Percentiles rank a stretch among this genome's conserved stretches.
Conservation (phyloP, 2,888 invertebrate species). For the Acanthacorydalis orientalis region DNA sequence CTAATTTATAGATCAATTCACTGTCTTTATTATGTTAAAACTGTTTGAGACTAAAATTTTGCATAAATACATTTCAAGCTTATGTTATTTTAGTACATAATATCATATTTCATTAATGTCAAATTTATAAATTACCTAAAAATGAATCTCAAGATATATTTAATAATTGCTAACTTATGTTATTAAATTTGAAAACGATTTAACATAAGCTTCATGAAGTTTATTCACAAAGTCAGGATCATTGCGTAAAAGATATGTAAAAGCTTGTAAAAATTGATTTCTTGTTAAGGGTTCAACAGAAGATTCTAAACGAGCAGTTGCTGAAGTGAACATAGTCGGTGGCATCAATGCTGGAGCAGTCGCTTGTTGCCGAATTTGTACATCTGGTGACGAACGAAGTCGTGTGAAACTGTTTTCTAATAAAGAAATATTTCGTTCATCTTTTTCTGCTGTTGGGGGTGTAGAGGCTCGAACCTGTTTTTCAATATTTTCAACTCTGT, state of each 20-base stretch:
- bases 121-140: too few species aligned
- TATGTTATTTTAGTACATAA: too few species aligned
- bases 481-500: constrained; percentile 76
- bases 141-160: too few species aligned
- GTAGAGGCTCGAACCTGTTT: constrained; percentile 58
- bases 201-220: constrained; percentile 82
- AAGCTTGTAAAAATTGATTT: constrained; percentile 77
- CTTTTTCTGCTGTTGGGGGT: not conserved
- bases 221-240: constrained; percentile 78
- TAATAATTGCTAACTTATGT: constrained; percentile 18
- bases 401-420: constrained; percentile 35
- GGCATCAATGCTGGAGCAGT: constrained; percentile 66
- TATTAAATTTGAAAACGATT: constrained; percentile 55
- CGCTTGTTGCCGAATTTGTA: constrained; percentile 26
- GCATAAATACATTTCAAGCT: too few species aligned
- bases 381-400: constrained; percentile 35
- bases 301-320: constrained; percentile 22
- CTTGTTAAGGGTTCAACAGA: constrained; percentile 62
- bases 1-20: too few species aligned
- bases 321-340: constrained; percentile 67
- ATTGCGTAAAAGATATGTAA: constrained; percentile 71
- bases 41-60: too few species aligned
- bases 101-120: too few species aligned
- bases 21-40: too few species aligned
- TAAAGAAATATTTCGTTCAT: not conserved